These are phyloP conservation scores for Aselliscus stoliczkanus DNA, from an alignment of 2,797 vertebrate species.

Conservation along the genomic window DNA sequence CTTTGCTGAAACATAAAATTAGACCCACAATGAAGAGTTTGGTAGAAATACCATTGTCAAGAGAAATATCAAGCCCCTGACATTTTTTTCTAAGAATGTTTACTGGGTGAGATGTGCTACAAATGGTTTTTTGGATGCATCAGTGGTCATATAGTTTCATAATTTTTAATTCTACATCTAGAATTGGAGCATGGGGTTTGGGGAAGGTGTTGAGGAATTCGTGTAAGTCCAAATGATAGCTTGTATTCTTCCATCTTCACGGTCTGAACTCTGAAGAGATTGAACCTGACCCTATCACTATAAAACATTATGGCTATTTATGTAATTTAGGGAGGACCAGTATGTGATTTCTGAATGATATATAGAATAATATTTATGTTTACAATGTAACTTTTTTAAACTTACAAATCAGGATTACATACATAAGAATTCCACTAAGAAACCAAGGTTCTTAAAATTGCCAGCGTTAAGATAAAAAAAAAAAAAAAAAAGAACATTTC, in stretches of 20 bases:
- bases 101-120: slow-evolving; percentile 30
- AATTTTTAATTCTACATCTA: slow-evolving; percentile 60
- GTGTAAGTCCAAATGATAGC: slow-evolving; percentile 47
- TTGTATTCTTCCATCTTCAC: slow-evolving; percentile 53
- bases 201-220: slow-evolving; percentile 56
- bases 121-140: slow-evolving; percentile 22
- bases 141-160: slow-evolving; percentile 36
- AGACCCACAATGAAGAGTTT: slow-evolving; percentile 36
- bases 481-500: slow-evolving; percentile 75
- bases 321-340: slow-evolving; percentile 63
- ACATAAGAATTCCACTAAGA: slow-evolving; percentile 64
- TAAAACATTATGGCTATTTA: slow-evolving; percentile 64
- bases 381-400: slow-evolving; percentile 78
- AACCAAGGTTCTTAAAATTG: slow-evolving; percentile 68
- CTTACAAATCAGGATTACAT: slow-evolving; percentile 73
- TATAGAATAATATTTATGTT: slow-evolving; percentile 77
- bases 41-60: slow-evolving; percentile 34
- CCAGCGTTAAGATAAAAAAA: slow-evolving; percentile 64
- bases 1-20: slow-evolving; percentile 49
- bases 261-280: slow-evolving; percentile 35
- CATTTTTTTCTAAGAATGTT: slow-evolving; percentile 31
- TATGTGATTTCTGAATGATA: slow-evolving; percentile 67
- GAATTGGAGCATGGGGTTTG: slow-evolving; percentile 5
- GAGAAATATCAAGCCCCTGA: slow-evolving; percentile 49
- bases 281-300: slow-evolving; percentile 46